Conservation (phyloP, 1,140 invertebrate genomes). For the Liolophura sinensis region DNA sequence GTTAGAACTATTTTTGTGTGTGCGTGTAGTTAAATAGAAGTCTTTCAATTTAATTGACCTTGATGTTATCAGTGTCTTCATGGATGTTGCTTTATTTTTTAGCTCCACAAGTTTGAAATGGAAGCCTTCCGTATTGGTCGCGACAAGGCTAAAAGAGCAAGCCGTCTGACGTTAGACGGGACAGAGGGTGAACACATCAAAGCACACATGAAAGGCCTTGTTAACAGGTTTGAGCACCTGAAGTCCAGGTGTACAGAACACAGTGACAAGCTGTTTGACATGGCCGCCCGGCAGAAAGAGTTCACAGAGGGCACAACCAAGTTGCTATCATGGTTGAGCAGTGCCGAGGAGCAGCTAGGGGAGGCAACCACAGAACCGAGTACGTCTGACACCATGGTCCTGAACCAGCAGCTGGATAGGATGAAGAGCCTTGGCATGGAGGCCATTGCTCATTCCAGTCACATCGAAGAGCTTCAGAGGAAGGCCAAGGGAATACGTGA, state of each 20-base stretch:
- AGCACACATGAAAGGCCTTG: constrained; percentile 43
- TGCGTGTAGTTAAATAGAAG: no score
- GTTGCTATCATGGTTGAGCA: constrained; percentile 79
- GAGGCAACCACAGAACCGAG: constrained; percentile 79
- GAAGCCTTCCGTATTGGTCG: constrained; percentile 50
- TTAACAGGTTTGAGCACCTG: constrained; percentile 70
- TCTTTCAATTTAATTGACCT: no score
- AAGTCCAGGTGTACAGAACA: constrained; percentile 63
- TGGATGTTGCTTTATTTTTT: constrained; percentile 7
- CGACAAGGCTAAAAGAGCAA: constrained; percentile 37
- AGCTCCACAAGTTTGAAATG: constrained; percentile 50
- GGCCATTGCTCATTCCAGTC: constrained; percentile 78
- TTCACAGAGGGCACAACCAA: constrained; percentile 84
- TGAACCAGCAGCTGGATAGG: constrained; percentile 84
- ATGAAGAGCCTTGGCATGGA: constrained; percentile 86
- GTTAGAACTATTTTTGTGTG: no score
- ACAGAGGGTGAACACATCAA: constrained; percentile 45
- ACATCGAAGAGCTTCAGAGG: constrained; percentile 72
- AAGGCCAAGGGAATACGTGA: constrained; percentile 59
- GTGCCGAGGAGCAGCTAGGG: constrained; percentile 76
- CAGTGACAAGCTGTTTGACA: constrained; percentile 80
- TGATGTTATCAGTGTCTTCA: no score
- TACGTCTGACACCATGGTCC: constrained; percentile 81
- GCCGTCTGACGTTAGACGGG: constrained; percentile 44
- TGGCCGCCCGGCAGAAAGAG: constrained; percentile 77